Evolutionary conservation across 2,888 invertebrate genomes (phyloP), one percentile per base, ranked within the genome.

Genomic region (Trachelus troglodyta): DNA sequence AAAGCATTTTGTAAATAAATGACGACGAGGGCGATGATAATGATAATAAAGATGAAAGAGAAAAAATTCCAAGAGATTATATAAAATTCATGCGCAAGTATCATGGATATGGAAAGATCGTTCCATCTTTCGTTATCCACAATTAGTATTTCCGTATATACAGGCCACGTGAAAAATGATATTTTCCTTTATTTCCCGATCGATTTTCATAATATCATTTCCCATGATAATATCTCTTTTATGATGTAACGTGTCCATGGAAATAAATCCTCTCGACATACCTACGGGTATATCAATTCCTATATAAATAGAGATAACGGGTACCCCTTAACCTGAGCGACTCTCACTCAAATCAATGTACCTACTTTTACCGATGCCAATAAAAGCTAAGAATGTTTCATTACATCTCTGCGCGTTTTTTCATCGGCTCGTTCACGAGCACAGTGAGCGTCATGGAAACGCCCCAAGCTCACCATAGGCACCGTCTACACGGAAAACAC

Each of bases 1-100:
- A 90, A 90, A 88, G 89, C 90, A 87, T 90, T 91, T 91, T 91
- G 91, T 91, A 91, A 90, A 91, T 91, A 91, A 90, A 87, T 82
- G 40, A 40, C 40, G 56, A 56, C 9, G 56, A 23, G 23, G 56
- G 23, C 9, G 56, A 56, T 23, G 56, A 56, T 56, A 56, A 56
- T 23, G 56, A 56, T 56, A 56, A 56, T 56, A 56, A 56, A 56
- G 15, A 56, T 56, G 23, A 9, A 56, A 56, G 56, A 56, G 9
- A 56, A 40, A 40, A 23, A 56, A 23, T 56, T 1, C 9, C 56
- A 87, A 91, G 90, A 90, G 89, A 91, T 90, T 90, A 91, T 91
- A 23, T 56, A 23, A 23, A 23, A 56, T 56, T 56, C 9, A 23
- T 56, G 9, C 6, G 56, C 23, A 23, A 56, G 40, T 23, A 56